Percentiles rank a stretch among this genome's conserved stretches.
phyloP scores from a whole-genome alignment of 2,888 invertebrate species.

The Hyalella azteca region DNA sequence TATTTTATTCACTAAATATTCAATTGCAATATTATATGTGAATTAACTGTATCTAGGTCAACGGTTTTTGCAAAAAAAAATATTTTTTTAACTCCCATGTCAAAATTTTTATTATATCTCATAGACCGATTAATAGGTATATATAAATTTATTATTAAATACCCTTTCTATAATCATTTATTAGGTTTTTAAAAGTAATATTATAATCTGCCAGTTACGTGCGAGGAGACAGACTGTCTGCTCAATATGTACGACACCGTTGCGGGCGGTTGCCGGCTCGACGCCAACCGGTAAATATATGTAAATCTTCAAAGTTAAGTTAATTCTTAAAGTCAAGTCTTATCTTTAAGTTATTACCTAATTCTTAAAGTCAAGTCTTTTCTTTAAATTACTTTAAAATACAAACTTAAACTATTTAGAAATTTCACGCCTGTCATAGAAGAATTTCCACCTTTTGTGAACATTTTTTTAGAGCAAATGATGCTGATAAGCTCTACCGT shows the following conservation, averaged over 20 bases:
- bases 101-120: background rate
- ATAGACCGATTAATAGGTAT: slow-evolving; percentile 12
- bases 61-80: background rate
- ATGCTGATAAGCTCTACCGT: too few relatives aligned
- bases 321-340: too few relatives aligned
- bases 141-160: slow-evolving; percentile 29
- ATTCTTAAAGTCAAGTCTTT: too few relatives aligned
- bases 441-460: too few relatives aligned
- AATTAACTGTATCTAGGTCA: too few relatives aligned
- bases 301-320: background rate
- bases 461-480: too few relatives aligned
- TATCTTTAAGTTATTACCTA: too few relatives aligned
- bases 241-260: slow-evolving; percentile 42
- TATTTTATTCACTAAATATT: too few relatives aligned
- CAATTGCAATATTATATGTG: too few relatives aligned
- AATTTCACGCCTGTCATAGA: too few relatives aligned
- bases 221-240: slow-evolving; percentile 48
- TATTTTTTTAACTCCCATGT: background rate
- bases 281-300: slow-evolving; percentile 37
- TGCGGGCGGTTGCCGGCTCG: slow-evolving; percentile 15
- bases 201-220: slow-evolving; percentile 35
- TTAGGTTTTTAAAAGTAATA: background rate
- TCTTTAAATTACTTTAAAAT: too few relatives aligned
- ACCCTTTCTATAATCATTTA: background rate
- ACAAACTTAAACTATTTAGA: too few relatives aligned